Base-by-base conservation (phyloP, 2,113 vertebrate species). In the Pollimyrus isidori region DNA sequence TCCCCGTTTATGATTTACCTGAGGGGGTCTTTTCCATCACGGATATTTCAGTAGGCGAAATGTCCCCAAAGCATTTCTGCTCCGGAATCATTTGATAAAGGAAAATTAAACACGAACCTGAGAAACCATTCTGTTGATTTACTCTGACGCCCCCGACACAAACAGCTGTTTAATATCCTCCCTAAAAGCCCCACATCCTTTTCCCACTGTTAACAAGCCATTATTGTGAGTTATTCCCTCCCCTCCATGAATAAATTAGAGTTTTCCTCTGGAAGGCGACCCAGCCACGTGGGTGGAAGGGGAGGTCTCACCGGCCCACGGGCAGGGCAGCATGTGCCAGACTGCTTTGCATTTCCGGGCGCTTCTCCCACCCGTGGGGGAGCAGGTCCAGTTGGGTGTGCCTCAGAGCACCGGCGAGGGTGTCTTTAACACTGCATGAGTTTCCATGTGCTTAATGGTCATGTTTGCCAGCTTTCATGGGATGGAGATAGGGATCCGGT, bases 151-250 rank as follows among this genome's bases (percentile, higher is more conserved):
- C 95, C 95, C 95, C 94, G 95, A 94, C 94, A 92, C 95, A 95
- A 98, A 96, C 97, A 98, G 96, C 97, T 98, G 97, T 94, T 98
- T 98, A 98, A 98, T 97, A 97, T 96, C 96, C 96, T 96, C 95
- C 95, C 96, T 96, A 95, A 97, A 97, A 97, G 96, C 95, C 95
- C 94, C 92, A 93, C 97, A 97, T 97, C 96, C 95, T 97, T 96
- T 95, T 95, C 97, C 96, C 89, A 92, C 96, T 96, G 97, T 97
- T 98, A 98, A 97, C 96, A 97, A 97, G 97, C 96, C 96, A 97
- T 99, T 97, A 97, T 95, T 95, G 93, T 97, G 97, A 98, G 93
- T 97, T 97, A 98, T 97, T 94, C 92, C 87, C 92, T 95, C 95
- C 94, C 94, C 94, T 93, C 93, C 93, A 93, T 95, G 94, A 93